Conservation (phyloP, 2,113 vertebrate genomes). For the Orthonyx spaldingii region DNA sequence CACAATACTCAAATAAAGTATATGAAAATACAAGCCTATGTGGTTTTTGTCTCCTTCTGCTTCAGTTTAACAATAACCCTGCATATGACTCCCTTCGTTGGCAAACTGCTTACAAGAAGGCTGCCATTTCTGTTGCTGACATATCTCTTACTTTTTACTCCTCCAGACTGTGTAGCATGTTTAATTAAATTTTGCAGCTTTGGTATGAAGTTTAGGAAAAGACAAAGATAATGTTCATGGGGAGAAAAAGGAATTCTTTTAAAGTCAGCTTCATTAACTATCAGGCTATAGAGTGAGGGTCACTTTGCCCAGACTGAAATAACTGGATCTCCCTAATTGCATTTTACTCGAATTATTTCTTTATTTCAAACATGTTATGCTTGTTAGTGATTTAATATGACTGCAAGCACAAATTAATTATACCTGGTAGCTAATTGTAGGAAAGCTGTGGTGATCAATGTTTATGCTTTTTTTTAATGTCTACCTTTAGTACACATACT, state of each 20-base stretch:
- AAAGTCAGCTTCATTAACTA: slow-evolving; percentile 56
- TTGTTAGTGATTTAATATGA: slow-evolving; percentile 62
- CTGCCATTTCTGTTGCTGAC: background rate
- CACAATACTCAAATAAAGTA: background rate
- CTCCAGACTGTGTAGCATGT: slow-evolving; percentile 2
- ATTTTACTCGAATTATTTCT: slow-evolving; percentile 62
- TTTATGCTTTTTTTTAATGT: background rate
- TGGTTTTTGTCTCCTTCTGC: background rate
- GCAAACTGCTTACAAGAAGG: background rate
- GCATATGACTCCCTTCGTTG: background rate
- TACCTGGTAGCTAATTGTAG: slow-evolving; percentile 37
- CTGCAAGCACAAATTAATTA: slow-evolving; percentile 63
- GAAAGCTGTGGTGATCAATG: slow-evolving; percentile 32
- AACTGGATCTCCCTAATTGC: slow-evolving; percentile 52
- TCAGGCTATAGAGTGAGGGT: slow-evolving; percentile 32
- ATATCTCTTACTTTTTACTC: slow-evolving; percentile 23
- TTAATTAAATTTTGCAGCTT: slow-evolving; percentile 57
- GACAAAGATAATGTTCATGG: slow-evolving; percentile 38
- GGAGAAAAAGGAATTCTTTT: slow-evolving; percentile 37
- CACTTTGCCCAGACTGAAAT: slow-evolving; percentile 60
- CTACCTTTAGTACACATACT: slow-evolving; percentile 32
- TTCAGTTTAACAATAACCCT: background rate
- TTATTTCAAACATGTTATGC: slow-evolving; percentile 65
- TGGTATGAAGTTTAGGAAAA: slow-evolving; percentile 24
- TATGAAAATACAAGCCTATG: background rate